A percentile compares a stretch with the other conserved stretches of the same genome.
These are phyloP conservation scores for Erannis defoliaria DNA, from an alignment of 2,888 invertebrate species.

Conservation along the genomic window DNA sequence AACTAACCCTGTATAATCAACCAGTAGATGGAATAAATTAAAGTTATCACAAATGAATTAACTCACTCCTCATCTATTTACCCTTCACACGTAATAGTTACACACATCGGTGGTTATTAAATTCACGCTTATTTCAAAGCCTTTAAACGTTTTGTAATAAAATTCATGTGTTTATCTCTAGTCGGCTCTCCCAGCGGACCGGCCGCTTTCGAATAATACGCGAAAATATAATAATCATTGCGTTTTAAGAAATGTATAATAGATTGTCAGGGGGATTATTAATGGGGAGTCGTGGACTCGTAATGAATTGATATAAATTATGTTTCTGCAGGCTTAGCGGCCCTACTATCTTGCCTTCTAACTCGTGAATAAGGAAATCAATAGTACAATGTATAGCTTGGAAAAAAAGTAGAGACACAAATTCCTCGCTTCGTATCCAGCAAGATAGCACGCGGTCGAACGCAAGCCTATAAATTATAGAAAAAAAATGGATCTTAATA, in stretches of 20 bases:
- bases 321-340: slow-evolving; percentile 27
- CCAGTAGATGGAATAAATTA: not conserved
- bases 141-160: not conserved
- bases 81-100: not conserved
- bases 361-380: too few relatives aligned
- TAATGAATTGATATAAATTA: slow-evolving; percentile 47
- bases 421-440: too few relatives aligned
- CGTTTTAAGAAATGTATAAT: slow-evolving; percentile 42
- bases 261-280: slow-evolving; percentile 36
- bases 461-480: too few relatives aligned
- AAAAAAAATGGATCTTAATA: too few relatives aligned
- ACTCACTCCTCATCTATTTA: not conserved
- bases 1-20: not conserved
- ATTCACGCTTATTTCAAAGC: slow-evolving; percentile 10
- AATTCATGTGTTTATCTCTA: slow-evolving; percentile 18
- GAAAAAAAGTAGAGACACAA: too few relatives aligned
- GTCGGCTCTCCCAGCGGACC: slow-evolving; percentile 19
- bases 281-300: slow-evolving; percentile 32
- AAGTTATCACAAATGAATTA: not conserved
- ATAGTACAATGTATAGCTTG: too few relatives aligned
- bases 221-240: slow-evolving; percentile 41
- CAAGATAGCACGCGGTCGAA: too few relatives aligned
- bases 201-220: slow-evolving; percentile 15
- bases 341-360: slow-evolving; percentile 17
- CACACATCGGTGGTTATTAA: slow-evolving; percentile 7